Evolutionary conservation across 2,113 vertebrate genomes (phyloP).

Genomic region (Lepus americanus): DNA sequence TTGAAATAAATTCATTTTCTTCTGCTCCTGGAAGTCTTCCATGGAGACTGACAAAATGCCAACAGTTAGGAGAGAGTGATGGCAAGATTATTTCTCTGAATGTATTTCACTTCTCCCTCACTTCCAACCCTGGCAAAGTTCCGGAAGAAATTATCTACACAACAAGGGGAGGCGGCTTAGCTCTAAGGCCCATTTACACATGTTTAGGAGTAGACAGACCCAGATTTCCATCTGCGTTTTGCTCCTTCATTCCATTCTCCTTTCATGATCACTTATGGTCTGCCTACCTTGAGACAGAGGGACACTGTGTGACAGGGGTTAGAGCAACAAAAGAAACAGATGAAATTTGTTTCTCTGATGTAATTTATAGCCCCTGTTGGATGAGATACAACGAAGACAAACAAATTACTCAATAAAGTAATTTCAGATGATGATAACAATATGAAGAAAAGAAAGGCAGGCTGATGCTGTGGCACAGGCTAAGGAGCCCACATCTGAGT

Average conservation of each 20-base stretch:
- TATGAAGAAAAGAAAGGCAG: conserved; percentile 25
- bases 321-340: neutral
- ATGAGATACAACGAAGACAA: neutral
- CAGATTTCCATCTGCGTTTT: neutral
- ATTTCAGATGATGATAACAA: neutral
- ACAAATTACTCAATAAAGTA: neutral
- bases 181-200: neutral
- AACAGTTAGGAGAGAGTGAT: neutral
- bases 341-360: neutral
- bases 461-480: neutral
- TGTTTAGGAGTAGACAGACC: neutral
- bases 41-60: neutral
- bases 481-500: too few species aligned
- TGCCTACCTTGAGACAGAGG: neutral
- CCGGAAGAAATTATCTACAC: neutral
- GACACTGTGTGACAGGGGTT: neutral
- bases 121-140: conserved; percentile 9
- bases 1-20: neutral
- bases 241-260: neutral
- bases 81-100: neutral
- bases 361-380: neutral
- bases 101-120: neutral
- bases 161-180: neutral
- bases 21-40: neutral
- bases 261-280: neutral